These are phyloP conservation scores for Rhodophaea formosa DNA, from an alignment of 2,888 invertebrate genomes.

Conservation along the genomic window DNA sequence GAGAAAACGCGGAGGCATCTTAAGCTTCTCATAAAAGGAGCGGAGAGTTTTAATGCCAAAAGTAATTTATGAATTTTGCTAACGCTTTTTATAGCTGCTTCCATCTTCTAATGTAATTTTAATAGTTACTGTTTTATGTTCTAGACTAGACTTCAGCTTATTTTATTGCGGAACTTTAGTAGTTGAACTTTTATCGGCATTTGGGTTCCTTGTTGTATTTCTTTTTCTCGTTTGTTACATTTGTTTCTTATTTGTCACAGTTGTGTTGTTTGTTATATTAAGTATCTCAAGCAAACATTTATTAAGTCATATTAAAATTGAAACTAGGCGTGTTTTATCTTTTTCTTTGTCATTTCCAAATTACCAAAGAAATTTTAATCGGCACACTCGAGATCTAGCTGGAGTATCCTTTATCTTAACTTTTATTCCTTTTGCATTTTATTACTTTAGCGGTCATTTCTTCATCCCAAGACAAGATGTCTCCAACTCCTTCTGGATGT, in stretches of 20 bases:
- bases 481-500: neutral
- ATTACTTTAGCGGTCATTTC: neutral
- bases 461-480: neutral
- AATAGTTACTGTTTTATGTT: slow-evolving; percentile 1
- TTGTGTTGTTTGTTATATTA: too few species aligned
- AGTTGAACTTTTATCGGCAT: too few species aligned
- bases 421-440: neutral
- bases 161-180: neutral
- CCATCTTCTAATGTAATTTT: neutral
- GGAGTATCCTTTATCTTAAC: too few species aligned
- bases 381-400: too few species aligned
- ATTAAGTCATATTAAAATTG: too few species aligned
- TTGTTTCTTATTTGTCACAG: too few species aligned
- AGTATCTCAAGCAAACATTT: too few species aligned
- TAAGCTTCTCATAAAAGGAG: slow-evolving; percentile 9
- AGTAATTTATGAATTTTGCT: slow-evolving; percentile 5
- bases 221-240: too few species aligned
- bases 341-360: too few species aligned
- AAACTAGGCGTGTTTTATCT: too few species aligned
- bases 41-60: neutral
- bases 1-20: slow-evolving; percentile 5
- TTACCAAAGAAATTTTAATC: too few species aligned
- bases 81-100: slow-evolving; percentile 1
- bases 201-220: too few species aligned
- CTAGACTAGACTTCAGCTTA: neutral